Percentiles rank a stretch among this genome's conserved stretches.
Evolutionary conservation across 1,140 invertebrate species (phyloP).

Genomic region (Semibalanus balanoides): DNA sequence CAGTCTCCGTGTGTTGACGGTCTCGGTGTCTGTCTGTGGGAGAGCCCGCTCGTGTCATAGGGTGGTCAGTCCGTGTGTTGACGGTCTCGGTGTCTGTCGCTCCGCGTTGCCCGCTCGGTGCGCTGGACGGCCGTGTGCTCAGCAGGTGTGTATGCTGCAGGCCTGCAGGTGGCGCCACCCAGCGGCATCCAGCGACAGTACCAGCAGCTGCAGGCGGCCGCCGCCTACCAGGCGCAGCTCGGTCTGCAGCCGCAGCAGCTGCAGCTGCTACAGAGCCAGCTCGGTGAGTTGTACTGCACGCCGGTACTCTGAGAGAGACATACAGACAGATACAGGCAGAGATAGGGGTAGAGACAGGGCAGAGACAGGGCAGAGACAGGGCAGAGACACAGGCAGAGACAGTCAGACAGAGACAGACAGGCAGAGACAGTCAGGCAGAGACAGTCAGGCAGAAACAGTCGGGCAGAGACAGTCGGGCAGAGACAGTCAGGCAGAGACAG

Average conservation of each 20-base stretch:
- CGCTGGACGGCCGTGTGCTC: too few species aligned
- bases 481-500: too few species aligned
- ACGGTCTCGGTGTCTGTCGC: too few species aligned
- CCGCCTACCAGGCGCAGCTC: not conserved
- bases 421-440: not conserved
- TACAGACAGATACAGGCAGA: not conserved
- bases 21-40: too few species aligned
- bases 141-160: not conserved
- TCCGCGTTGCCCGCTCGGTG: too few species aligned
- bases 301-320: not conserved
- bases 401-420: not conserved
- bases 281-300: constrained; percentile 22
- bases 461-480: too few species aligned
- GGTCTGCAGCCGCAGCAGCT: constrained; percentile 7
- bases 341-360: too few species aligned
- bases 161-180: not conserved
- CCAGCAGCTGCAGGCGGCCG: constrained; percentile 1
- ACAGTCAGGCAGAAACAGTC: too few species aligned
- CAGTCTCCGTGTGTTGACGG: too few species aligned
- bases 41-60: too few species aligned
- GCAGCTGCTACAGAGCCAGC: constrained; percentile 26
- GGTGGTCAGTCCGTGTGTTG: too few species aligned
- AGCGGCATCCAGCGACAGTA: constrained; percentile 4
- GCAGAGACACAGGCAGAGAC: not conserved
- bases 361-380: not conserved